Base-by-base conservation (phyloP, 2,113 vertebrate genomes). In the Junco hyemalis region DNA sequence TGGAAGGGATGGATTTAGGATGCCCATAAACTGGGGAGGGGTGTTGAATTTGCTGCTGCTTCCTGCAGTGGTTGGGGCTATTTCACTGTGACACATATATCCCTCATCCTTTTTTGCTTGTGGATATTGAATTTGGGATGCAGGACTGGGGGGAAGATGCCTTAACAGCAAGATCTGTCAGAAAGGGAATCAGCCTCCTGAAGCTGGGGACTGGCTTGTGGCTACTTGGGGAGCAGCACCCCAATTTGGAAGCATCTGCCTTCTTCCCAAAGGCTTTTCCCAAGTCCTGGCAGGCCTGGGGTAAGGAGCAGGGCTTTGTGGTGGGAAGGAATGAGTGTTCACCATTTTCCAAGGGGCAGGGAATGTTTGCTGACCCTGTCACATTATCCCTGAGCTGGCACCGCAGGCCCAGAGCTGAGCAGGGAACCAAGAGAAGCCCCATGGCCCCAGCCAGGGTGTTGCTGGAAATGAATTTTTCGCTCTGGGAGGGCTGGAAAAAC, bases 361-460 rank as follows among this genome's bases (percentile, higher is more conserved):
- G 24, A 33, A 24, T 4, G 0, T 29, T 31, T 29, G 11, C 48
- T 64, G 82, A 22, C 12, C 26, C 63, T 26, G 44, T 59, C 35
- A 11, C 0, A 0, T 48, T 60, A 35, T 42, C 61, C 35, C 73
- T 11, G 50, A 61, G 72, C 8, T 21, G 56, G 24, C 51, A 29
- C 3, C 4, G 3, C 25, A 57, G 48, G 44, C 5, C 50, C 12
- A 8, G 11, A 4, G 11, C 68, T 51, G 53, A 69, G 68, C 40
- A 12, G 80, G 31, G 42, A 47, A 8, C 28, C 0, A 29, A 57
- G 59, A 8, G 7, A 8, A 65, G 29, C 24, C 44, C 48, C 8
- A 0, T 8, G 38, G 42, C 29, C 42, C 29, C 56, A 44, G 28
- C 50, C 36, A 6, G 19, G 16, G 3, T 22, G 44, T 33, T 68